Evolutionary conservation across 2,888 invertebrate genomes (phyloP).

Genomic region (Apotomis capreana): DNA sequence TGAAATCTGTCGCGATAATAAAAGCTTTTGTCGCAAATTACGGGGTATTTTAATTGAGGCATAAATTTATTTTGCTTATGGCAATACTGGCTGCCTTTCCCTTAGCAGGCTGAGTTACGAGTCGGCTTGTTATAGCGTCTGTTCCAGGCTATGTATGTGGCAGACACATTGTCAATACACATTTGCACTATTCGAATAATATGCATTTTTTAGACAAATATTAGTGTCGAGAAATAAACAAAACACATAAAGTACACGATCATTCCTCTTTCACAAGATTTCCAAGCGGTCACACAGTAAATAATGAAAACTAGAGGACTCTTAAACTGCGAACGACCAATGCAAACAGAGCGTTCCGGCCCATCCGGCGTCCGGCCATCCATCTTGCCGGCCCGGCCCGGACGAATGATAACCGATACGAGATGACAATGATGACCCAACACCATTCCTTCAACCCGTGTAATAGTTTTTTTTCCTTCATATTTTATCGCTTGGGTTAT

Average conservation of each 20-base stretch:
- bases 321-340: neutral
- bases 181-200: no score
- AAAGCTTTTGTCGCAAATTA: constrained; percentile 24
- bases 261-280: no score
- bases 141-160: neutral
- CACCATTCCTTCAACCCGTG: constrained; percentile 41
- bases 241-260: no score
- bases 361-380: constrained; percentile 31
- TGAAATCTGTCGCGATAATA: constrained; percentile 32
- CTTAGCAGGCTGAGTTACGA: neutral
- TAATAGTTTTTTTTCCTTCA: constrained; percentile 40
- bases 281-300: constrained; percentile 5
- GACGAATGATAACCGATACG: constrained; percentile 40
- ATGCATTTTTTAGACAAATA: no score
- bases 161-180: neutral
- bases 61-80: constrained; percentile 19
- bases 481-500: constrained; percentile 35
- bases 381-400: constrained; percentile 31
- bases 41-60: constrained; percentile 32
- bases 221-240: no score
- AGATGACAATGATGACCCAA: constrained; percentile 42
- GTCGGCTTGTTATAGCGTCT: neutral
- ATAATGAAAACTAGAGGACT: constrained; percentile 20
- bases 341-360: constrained; percentile 3
- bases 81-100: constrained; percentile 16